phyloP scores from a whole-genome alignment of 2,797 vertebrate species.

The Potorous gilbertii region DNA sequence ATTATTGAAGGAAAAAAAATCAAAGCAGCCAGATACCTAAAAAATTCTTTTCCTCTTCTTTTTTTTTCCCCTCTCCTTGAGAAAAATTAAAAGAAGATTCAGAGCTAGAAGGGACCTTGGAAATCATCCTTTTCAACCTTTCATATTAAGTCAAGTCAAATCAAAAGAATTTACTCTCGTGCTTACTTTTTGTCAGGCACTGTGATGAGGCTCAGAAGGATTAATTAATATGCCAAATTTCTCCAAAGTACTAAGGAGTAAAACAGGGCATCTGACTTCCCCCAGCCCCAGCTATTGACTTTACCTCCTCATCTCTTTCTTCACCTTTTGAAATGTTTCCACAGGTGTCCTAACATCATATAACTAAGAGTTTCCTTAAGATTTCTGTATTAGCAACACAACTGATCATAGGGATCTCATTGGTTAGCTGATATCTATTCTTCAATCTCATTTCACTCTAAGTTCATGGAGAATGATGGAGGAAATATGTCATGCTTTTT shows the following conservation, averaged over 20 bases:
- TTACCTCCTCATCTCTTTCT: background rate
- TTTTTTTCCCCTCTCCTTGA: background rate
- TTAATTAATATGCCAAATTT: background rate
- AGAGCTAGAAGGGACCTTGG: background rate
- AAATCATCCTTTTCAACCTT: background rate
- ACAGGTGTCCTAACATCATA: background rate
- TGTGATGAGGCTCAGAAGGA: background rate
- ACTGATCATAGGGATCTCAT: background rate
- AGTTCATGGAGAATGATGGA: background rate
- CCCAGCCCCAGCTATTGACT: background rate
- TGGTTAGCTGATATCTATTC: background rate
- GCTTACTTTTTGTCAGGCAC: background rate
- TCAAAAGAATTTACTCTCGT: background rate
- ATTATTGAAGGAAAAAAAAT: background rate
- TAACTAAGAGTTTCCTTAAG: background rate
- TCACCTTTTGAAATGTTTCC: background rate
- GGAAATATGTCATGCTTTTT: background rate
- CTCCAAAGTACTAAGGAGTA: background rate
- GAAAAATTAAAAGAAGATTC: background rate
- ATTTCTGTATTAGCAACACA: background rate
- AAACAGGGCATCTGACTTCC: background rate
- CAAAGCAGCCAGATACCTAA: background rate
- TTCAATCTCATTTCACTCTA: background rate
- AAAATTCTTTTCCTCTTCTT: background rate
- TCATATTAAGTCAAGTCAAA: background rate